A percentile compares a stretch with the other conserved stretches of the same genome.
phyloP scores from a whole-genome alignment of 2,113 vertebrate genomes.

The Sula dactylatra region DNA sequence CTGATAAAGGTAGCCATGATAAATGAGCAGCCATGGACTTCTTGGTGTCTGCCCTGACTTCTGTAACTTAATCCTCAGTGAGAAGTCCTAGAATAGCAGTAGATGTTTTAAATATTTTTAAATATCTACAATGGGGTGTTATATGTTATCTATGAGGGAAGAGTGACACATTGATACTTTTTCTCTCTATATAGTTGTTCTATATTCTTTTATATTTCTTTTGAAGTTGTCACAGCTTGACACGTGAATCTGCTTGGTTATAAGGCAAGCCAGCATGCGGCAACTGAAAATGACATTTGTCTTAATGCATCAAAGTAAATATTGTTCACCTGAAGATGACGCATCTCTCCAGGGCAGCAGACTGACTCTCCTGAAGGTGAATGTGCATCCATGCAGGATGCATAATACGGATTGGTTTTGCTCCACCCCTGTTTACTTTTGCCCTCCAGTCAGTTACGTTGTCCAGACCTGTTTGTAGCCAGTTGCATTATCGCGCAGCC shows the following conservation, averaged over 20 bases:
- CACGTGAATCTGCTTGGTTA: background rate
- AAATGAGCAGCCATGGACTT: background rate
- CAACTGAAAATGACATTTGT: constrained; percentile 33
- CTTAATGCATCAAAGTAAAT: constrained; percentile 17
- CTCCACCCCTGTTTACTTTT: constrained; percentile 49
- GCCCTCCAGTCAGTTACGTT: constrained; percentile 17
- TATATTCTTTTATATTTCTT: background rate
- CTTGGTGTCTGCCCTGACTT: background rate
- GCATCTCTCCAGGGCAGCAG: constrained; percentile 7
- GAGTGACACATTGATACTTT: background rate
- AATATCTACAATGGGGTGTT: background rate
- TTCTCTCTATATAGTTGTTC: background rate
- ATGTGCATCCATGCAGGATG: background rate
- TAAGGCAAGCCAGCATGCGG: background rate
- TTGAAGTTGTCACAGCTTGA: background rate
- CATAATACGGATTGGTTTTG: background rate
- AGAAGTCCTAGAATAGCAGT: background rate
- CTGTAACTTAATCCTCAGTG: background rate
- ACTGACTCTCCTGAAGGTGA: background rate
- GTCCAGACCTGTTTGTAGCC: constrained; percentile 33
- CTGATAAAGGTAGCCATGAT: background rate
- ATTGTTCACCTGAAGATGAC: background rate
- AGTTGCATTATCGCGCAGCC: background rate
- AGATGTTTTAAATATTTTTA: background rate
- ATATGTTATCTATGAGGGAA: background rate